Evolutionary conservation across 2,113 vertebrate species (phyloP).

Genomic region (Sterna hirundo): DNA sequence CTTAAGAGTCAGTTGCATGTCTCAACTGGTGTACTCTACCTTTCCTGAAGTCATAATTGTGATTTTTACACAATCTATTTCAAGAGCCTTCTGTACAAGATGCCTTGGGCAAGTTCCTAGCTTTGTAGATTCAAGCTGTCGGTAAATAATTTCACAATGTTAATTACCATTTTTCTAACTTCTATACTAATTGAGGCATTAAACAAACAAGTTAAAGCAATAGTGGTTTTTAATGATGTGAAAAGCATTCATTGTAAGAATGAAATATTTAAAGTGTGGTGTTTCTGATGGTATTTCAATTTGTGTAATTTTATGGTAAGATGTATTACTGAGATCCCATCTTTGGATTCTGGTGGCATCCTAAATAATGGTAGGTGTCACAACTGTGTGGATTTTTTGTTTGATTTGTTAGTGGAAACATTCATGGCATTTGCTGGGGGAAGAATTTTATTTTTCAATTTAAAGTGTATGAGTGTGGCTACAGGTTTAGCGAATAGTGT

Average conservation of each 20-base stretch:
- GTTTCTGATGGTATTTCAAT: constrained; percentile 18
- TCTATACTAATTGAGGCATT: constrained; percentile 64
- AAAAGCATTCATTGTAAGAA: background rate
- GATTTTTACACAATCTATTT: constrained; percentile 62
- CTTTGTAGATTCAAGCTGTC: constrained; percentile 70
- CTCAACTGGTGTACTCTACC: constrained; percentile 46
- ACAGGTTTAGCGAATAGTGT: background rate
- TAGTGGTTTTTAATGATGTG: constrained; percentile 24
- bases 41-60: constrained; percentile 43
- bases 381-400: background rate
- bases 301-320: constrained; percentile 5
- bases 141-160: constrained; percentile 64
- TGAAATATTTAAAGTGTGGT: background rate
- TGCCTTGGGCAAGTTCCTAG: constrained; percentile 59
- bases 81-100: constrained; percentile 63
- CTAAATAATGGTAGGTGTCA: background rate
- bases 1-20: background rate
- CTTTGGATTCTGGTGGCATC: background rate
- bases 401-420: background rate
- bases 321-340: background rate
- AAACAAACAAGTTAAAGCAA: constrained; percentile 61
- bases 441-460: background rate
- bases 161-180: constrained; percentile 72
- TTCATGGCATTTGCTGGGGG: background rate
- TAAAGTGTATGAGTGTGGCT: background rate